Percentiles rank a stretch among this genome's conserved stretches.
phyloP scores from a whole-genome alignment of 2,797 vertebrate genomes.

The Semaprochilodus insignis region DNA sequence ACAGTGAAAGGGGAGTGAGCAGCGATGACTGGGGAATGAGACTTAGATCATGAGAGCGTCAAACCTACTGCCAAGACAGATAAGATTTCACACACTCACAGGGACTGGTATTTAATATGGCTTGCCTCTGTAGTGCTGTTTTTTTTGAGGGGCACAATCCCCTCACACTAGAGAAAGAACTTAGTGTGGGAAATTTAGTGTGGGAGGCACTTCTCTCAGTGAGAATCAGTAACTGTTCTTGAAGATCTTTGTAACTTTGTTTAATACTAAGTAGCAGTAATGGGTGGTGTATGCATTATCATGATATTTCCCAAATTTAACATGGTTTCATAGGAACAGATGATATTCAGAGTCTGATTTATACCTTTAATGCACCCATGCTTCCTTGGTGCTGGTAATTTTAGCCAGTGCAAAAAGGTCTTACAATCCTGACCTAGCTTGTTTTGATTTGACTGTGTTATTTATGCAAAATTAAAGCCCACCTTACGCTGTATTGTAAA shows the following conservation, averaged over 20 bases:
- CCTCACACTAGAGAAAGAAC: neutral
- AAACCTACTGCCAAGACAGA: constrained; percentile 32
- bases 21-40: constrained; percentile 13
- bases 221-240: neutral
- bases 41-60: constrained; percentile 4
- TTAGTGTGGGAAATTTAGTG: neutral
- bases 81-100: constrained; percentile 42
- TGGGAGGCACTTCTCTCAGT: neutral
- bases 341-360: too few species aligned
- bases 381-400: too few species aligned
- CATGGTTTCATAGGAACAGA: too few species aligned
- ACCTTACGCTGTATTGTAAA: too few species aligned
- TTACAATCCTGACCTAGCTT: too few species aligned
- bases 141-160: constrained; percentile 36
- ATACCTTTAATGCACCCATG: too few species aligned
- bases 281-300: neutral
- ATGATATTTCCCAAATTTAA: too few species aligned
- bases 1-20: constrained; percentile 14
- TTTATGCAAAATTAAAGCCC: too few species aligned
- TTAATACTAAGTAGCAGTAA: neutral
- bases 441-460: too few species aligned
- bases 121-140: constrained; percentile 28
- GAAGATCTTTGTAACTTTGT: neutral
- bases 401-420: too few species aligned
- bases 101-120: constrained; percentile 34